A percentile compares a stretch with the other conserved stretches of the same genome.
phyloP scores from a whole-genome alignment of 2,888 invertebrate species.

The Lomographa bimaculata region DNA sequence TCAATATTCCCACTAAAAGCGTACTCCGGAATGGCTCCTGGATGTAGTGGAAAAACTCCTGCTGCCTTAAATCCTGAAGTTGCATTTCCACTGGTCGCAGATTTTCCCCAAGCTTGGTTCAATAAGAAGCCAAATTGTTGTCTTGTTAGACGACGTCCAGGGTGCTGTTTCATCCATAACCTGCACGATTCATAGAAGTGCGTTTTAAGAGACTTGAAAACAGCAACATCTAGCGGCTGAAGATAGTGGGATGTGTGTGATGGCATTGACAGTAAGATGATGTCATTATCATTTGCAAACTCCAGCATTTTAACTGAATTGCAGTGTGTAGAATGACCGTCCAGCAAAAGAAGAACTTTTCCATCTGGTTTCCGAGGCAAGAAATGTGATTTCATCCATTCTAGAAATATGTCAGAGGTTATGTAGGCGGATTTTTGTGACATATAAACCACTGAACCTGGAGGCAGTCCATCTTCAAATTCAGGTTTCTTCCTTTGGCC shows the following conservation, averaged over 20 bases:
- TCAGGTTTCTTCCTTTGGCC: slow-evolving; percentile 21
- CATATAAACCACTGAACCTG: slow-evolving; percentile 24
- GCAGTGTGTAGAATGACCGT: slow-evolving; percentile 29
- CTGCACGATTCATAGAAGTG: slow-evolving; percentile 30
- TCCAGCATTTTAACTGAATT: slow-evolving; percentile 29
- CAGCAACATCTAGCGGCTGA: slow-evolving; percentile 26
- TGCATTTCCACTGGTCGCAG: slow-evolving; percentile 33
- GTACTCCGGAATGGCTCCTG: slow-evolving; percentile 29
- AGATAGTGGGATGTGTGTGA: slow-evolving; percentile 32
- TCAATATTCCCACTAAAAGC: slow-evolving; percentile 11
- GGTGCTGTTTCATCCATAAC: slow-evolving; percentile 22
- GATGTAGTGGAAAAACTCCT: slow-evolving; percentile 39
- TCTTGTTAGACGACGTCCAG: neutral
- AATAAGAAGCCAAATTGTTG: neutral
- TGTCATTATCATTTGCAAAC: slow-evolving; percentile 23
- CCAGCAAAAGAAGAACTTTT: slow-evolving; percentile 26
- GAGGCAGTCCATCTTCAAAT: slow-evolving; percentile 30
- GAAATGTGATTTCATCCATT: slow-evolving; percentile 26
- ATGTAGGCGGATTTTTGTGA: slow-evolving; percentile 30
- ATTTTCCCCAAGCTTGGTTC: slow-evolving; percentile 28
- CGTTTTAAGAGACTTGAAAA: slow-evolving; percentile 40
- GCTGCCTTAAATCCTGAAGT: slow-evolving; percentile 33
- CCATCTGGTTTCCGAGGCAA: slow-evolving; percentile 25
- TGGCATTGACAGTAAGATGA: slow-evolving; percentile 25
- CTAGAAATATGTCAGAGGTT: slow-evolving; percentile 22